Percentiles rank a stretch among this genome's conserved stretches.
Evolutionary conservation across 2,113 vertebrate genomes (phyloP).

Genomic region (Potamarius usumacintae): DNA sequence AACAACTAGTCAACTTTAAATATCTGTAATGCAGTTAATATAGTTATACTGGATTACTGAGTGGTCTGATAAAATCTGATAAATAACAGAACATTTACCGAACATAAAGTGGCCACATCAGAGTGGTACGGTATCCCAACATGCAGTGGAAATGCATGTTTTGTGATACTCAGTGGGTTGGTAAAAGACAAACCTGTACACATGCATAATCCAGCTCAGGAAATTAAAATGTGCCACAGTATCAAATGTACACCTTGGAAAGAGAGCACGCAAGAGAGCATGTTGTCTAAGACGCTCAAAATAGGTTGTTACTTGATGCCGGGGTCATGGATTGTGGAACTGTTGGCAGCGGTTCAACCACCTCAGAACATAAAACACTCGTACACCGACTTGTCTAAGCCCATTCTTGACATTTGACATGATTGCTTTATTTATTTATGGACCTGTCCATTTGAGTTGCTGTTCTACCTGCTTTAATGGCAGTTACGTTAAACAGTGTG

Average conservation of each 20-base stretch:
- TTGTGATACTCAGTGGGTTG: slow-evolving; percentile 21
- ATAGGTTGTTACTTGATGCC: background rate
- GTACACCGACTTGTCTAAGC: slow-evolving; percentile 13
- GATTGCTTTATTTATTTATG: slow-evolving; percentile 20
- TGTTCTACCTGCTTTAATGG: background rate
- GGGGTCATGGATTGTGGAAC: slow-evolving; percentile 1
- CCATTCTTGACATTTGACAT: slow-evolving; percentile 31
- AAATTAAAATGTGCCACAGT: slow-evolving; percentile 45
- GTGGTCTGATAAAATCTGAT: slow-evolving; percentile 68
- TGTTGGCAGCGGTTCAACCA: slow-evolving; percentile 28
- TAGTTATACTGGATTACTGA: slow-evolving; percentile 68
- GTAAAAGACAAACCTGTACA: slow-evolving; percentile 39
- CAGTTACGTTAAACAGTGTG: background rate
- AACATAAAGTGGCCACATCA: slow-evolving; percentile 47
- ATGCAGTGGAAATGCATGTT: slow-evolving; percentile 55
- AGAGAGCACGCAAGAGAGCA: slow-evolving; percentile 11
- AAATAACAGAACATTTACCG: slow-evolving; percentile 73
- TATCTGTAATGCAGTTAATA: slow-evolving; percentile 71
- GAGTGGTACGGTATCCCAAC: slow-evolving; percentile 49
- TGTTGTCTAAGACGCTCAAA: background rate
- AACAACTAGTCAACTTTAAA: slow-evolving; percentile 73
- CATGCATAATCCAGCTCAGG: slow-evolving; percentile 42
- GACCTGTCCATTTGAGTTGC: background rate
- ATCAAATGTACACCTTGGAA: slow-evolving; percentile 47
- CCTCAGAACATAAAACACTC: slow-evolving; percentile 22